Evolutionary conservation across 2,113 vertebrate species (phyloP), one percentile per base, ranked within the genome.

Genomic region (Scalopus aquaticus): DNA sequence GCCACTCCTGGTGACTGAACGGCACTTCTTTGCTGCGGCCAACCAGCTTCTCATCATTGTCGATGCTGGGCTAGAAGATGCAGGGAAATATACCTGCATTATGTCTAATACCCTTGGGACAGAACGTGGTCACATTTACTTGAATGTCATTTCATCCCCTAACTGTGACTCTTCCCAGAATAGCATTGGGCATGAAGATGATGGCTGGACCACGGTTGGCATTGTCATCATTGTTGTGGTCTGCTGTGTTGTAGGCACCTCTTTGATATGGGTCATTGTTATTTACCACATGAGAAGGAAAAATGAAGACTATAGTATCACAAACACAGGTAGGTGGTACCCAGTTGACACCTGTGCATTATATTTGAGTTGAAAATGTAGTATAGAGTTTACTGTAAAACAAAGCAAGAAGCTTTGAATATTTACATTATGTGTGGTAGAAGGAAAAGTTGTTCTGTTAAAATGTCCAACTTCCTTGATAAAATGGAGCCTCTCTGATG

Each of bases 31-130:
- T 76, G 98, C 98, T 51, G 98, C 98, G 0, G 98, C 98, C n/a
- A 99, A 99, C 62, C 98, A 99, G 28, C 98, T 99, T 19, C 98
- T 99, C 5, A 99, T 99, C 97, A 99, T 99, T 17, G 98, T 99
- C 58, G 98, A 99, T 72, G 95, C 98, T 0, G 98, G 98, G 0
- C 96, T 98, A 2, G 98, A 98, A n/a, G 98, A 99, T 83, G 98
- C 98, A n/a, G 98, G 98, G 22, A 99, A 99, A 96, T 99, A 99
- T 13, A 99, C 98, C 0, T 99, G 98, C 94, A 97, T 98, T 35
- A 98, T 99, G 98, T 99, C 98, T 51, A 99, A 99, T 80, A 99
- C 98, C 0, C 97, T 99, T 80, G 98, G 98, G 62, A 99, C 98
- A 0, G 98, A 98, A 83, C 98, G 98, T 6, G 98, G 98, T 74